Base-by-base conservation (phyloP, 1,140 invertebrate genomes). In the Panulirus ornatus region DNA sequence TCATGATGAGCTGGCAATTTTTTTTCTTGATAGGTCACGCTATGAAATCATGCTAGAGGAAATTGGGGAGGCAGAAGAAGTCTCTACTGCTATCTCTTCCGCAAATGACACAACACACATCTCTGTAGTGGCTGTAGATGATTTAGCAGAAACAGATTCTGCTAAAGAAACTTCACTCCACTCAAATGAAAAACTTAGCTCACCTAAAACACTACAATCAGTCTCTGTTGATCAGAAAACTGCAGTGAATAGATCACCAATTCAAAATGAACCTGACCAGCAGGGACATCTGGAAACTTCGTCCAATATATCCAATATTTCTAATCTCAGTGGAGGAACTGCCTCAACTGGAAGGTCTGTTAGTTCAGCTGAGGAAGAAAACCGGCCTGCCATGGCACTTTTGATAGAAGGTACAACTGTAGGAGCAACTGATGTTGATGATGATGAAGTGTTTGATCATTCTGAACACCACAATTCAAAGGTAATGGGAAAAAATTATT, bases 341-440 rank as follows among this genome's bases (percentile, higher is more conserved):
- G 22, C 66, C 16, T 90, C 88, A 63, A 90, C 88, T 58, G 88
- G 88, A 54, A 44, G 82, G 27, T 90, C 88, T 58, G 36, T 76
- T 2, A 90, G 88, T 66, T 90, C 88, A 84, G 81, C 51, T 16
- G 91, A 91, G 42, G 81, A 91, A 78, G 47, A 85, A 76, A 38
- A 76, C 16, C 87, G 92, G 30, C 78, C 91, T 0, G 93, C 93
- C 84, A 93, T 92, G 38, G 93, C 93, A 1, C 93, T 94, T 86
- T 92, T 93, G 27, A 92, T 94, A n/a, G 92, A 93, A 78, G 93
- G 93, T 73, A 94, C 93, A n/a, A 94, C 93, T 34, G 78, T 93
- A 6, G 94, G 93, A 38, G 92, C 93, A 0, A 93, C 93, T 22
- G 94, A 94, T 81, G 93, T 93, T 5, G 94, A 94, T 36, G 92